Conservation (phyloP, 1,140 invertebrate species). For the Mactra quadrangularis region DNA sequence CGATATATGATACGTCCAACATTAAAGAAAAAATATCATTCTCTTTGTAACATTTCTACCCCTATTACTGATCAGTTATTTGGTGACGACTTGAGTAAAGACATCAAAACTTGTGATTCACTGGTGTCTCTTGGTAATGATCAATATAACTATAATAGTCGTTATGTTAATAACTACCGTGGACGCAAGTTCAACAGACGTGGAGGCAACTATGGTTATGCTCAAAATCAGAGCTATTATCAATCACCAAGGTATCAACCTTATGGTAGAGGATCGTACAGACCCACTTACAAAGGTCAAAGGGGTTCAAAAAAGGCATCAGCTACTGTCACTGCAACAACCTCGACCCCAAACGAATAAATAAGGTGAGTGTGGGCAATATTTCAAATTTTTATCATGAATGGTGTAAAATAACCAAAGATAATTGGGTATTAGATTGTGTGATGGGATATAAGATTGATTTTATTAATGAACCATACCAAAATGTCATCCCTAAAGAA, state of each 20-base stretch:
- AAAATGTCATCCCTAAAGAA: conserved; percentile 1
- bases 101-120: neutral
- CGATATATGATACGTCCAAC: conserved; percentile 11
- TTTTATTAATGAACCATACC: neutral
- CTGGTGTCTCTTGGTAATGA: neutral
- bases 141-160: neutral
- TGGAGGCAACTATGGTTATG: neutral
- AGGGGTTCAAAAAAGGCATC: neutral
- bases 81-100: neutral
- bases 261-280: neutral
- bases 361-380: too few species aligned
- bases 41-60: neutral
- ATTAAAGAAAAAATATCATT: conserved; percentile 10
- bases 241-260: neutral
- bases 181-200: neutral
- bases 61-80: neutral
- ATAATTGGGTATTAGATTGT: conserved; percentile 1
- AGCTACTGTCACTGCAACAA: neutral
- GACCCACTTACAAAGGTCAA: neutral
- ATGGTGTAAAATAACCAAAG: conserved; percentile 19
- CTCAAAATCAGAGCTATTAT: neutral
- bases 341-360: too few species aligned
- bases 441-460: conserved; percentile 25
- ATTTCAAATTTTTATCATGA: neutral
- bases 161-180: neutral